Base-by-base conservation (phyloP, 2,797 vertebrate species). In the Chelonia mydas region DNA sequence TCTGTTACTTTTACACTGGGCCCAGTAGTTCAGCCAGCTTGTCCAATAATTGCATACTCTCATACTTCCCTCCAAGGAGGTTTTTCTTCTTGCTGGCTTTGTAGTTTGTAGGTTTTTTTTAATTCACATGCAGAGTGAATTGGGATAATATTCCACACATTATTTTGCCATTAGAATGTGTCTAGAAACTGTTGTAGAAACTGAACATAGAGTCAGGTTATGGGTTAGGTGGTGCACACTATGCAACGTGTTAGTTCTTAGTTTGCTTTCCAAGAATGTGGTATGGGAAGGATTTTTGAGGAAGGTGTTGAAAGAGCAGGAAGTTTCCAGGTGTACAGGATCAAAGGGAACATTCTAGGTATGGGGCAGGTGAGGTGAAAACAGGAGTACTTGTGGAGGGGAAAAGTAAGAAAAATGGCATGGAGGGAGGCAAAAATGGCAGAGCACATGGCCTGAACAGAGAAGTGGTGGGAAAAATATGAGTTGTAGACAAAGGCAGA, bases 291-390 rank as follows among this genome's bases (percentile, higher is more conserved):
- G 61, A n/a, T n/a, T n/a, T 65, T 83, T 68, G 65, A 55, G 74
- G 27, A 74, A 23, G 33, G 31, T 27, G 33, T 12, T 80, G n/a
- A 80, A 55, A 45, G 51, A n/a, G 33, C 33, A n/a, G 53, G 31
- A 3, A 5, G 1, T 12, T 10, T 37, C 47, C 11, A 21, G 8
- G 15, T 1, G 19, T 1, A 0, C 37, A 28, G 49, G 72, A 74
- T 45, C 41, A 74, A 74, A 33, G 78, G 49, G 68, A 77, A 17
- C 0, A 5, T 78, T 27, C 31, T 3, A 77, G 7, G 37, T 27
- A 1, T 25, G 72, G 11, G 41, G 11, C n/a, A 45, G 23, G 11
- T 25, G 5, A 25, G 41, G 17, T 25, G 12, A 45, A 41, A 72
- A n/a, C 57, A 45, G 7, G 2, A 27, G 51, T 13, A 5, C 51